Percentiles rank a stretch among this genome's conserved stretches.
Conservation (phyloP, 2,797 vertebrate species). For the Acropternis orthonyx region DNA sequence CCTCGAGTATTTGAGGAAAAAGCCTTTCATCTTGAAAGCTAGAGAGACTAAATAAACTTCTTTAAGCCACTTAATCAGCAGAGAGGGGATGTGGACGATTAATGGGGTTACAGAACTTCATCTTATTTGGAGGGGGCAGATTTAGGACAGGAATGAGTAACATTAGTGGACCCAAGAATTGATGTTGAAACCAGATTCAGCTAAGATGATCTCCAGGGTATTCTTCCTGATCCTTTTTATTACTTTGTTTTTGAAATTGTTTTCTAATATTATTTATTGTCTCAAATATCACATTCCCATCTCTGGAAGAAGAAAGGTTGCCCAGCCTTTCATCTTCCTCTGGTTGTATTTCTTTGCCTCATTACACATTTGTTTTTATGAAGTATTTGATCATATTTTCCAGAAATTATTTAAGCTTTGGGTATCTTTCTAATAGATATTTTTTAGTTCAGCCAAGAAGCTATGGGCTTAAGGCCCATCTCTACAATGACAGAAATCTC, state of each 20-base stretch:
- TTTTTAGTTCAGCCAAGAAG: slow-evolving; percentile 46
- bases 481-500: slow-evolving; percentile 25
- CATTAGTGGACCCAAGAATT: background rate
- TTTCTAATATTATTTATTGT: slow-evolving; percentile 55
- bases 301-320: slow-evolving; percentile 2
- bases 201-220: background rate
- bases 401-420: slow-evolving; percentile 43
- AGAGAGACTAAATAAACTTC: slow-evolving; percentile 1
- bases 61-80: slow-evolving; percentile 27
- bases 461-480: slow-evolving; percentile 22
- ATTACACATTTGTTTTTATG: slow-evolving; percentile 43
- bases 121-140: background rate
- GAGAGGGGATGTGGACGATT: slow-evolving; percentile 10
- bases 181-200: slow-evolving; percentile 42
- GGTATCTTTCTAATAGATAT: slow-evolving; percentile 33
- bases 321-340: slow-evolving; percentile 44
- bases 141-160: slow-evolving; percentile 15
- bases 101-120: background rate
- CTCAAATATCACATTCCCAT: slow-evolving; percentile 30
- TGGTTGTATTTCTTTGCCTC: slow-evolving; percentile 34
- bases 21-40: slow-evolving; percentile 15
- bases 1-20: background rate
- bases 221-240: slow-evolving; percentile 40
- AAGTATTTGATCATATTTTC: slow-evolving; percentile 51
- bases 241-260: slow-evolving; percentile 34